A percentile compares a stretch with the other conserved stretches of the same genome.
These are phyloP conservation scores for Siniperca undulata DNA, from an alignment of 2,797 vertebrate species.

Conservation along the genomic window DNA sequence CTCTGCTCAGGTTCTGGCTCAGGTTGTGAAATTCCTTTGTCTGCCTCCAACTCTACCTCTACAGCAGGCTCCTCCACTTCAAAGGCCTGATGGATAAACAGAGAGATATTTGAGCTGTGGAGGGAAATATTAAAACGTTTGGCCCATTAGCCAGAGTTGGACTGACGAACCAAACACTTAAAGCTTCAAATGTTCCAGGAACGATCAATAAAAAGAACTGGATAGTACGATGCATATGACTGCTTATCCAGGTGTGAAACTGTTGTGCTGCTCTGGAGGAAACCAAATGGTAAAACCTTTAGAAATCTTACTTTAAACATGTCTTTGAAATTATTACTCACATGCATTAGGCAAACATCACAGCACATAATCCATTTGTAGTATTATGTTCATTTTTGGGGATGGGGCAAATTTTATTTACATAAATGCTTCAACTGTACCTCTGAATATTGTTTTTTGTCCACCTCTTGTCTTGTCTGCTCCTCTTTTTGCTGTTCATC, in stretches of 20 bases:
- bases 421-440: constrained; percentile 16
- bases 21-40: constrained; percentile 25
- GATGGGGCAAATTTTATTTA: neutral
- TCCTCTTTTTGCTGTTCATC: constrained; percentile 35
- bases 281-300: neutral
- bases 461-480: constrained; percentile 21
- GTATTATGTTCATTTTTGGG: neutral
- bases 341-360: neutral
- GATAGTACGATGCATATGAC: neutral
- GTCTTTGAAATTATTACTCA: constrained; percentile 1
- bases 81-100: constrained; percentile 56
- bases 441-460: constrained; percentile 44
- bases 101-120: constrained; percentile 27
- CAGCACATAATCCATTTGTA: neutral
- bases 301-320: neutral
- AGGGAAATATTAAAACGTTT: neutral
- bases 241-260: neutral
- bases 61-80: constrained; percentile 29
- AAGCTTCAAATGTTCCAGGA: constrained; percentile 38
- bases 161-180: constrained; percentile 40
- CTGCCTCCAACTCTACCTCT: constrained; percentile 44
- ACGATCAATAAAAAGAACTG: constrained; percentile 36
- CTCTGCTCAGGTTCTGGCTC: constrained; percentile 44
- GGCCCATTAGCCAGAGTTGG: constrained; percentile 34
- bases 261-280: neutral